These are phyloP conservation scores for Heterochromis multidens DNA, from an alignment of 2,113 vertebrate species.

Conservation along the genomic window DNA sequence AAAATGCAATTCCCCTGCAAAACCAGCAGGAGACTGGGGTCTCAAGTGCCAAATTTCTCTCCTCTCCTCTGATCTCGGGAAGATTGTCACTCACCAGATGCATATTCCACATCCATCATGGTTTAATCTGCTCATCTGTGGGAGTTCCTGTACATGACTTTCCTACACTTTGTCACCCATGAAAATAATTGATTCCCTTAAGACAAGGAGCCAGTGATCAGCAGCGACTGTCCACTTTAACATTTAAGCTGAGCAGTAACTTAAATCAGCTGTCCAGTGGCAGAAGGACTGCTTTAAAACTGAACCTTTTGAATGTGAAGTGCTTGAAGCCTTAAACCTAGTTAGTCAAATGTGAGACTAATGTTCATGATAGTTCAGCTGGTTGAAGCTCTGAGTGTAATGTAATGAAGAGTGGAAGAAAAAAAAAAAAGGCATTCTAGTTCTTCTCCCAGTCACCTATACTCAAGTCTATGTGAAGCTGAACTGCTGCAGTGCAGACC, in stretches of 20 bases:
- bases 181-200: conserved; percentile 29
- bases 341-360: conserved; percentile 1
- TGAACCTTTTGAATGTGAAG: not conserved
- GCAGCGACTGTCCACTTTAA: conserved; percentile 8
- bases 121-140: not conserved
- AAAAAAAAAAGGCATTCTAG: not conserved
- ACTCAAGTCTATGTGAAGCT: not conserved
- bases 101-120: not conserved
- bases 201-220: not conserved
- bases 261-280: conserved; percentile 12
- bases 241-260: not conserved
- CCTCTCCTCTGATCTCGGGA: not conserved
- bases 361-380: not conserved
- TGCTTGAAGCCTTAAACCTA: not conserved
- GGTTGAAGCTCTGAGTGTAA: not conserved
- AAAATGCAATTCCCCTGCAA: not conserved
- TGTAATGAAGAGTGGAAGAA: not conserved
- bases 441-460: not conserved
- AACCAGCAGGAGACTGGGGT: not conserved
- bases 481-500: conserved; percentile 5
- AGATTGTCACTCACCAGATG: not conserved
- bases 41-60: not conserved
- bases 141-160: not conserved
- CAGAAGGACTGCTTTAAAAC: not conserved
- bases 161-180: not conserved